Evolutionary conservation across 2,797 vertebrate species (phyloP).

Genomic region (Botia almorhae): DNA sequence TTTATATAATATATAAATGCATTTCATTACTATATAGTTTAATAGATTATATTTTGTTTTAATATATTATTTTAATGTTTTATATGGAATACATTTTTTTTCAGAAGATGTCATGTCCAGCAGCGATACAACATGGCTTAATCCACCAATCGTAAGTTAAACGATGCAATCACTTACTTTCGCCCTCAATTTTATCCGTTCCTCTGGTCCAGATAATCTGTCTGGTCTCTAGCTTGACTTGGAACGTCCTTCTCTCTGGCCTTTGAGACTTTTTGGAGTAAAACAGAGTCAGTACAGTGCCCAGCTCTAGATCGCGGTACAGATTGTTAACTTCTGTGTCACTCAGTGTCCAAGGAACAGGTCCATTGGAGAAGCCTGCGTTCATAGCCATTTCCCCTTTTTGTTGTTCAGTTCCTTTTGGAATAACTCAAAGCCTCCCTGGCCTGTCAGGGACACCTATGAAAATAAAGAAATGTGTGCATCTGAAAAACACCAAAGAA

Average conservation of each 20-base stretch:
- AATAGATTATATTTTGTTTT: too few relatives aligned
- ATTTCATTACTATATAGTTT: too few relatives aligned
- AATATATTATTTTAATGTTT: too few relatives aligned
- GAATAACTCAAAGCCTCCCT: conserved; percentile 78
- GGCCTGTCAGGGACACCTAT: conserved; percentile 78
- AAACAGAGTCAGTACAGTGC: conserved; percentile 94
- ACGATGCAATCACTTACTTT: conserved; percentile 83
- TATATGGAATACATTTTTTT: too few relatives aligned
- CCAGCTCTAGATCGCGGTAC: conserved; percentile 93
- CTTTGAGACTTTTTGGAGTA: conserved; percentile 97
- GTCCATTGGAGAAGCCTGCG: conserved; percentile 83
- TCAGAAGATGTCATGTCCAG: too few relatives aligned
- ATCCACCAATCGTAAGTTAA: background rate
- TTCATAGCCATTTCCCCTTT: conserved; percentile 83
- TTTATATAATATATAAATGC: too few relatives aligned
- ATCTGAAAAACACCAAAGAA: background rate
- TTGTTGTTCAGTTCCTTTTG: conserved; percentile 83
- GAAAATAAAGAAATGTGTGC: conserved; percentile 50
- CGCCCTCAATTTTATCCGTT: conserved; percentile 94
- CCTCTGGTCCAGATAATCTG: conserved; percentile 96
- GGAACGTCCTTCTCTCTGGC: conserved; percentile 95
- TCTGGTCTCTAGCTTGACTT: conserved; percentile 96
- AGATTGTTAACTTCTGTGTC: conserved; percentile 90
- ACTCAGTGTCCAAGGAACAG: conserved; percentile 84
- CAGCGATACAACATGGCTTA: too few relatives aligned